Percentiles rank a stretch among this genome's conserved stretches.
These are phyloP conservation scores for Benthosema pterotum DNA, from an alignment of 2,797 vertebrate genomes.

Conservation along the genomic window DNA sequence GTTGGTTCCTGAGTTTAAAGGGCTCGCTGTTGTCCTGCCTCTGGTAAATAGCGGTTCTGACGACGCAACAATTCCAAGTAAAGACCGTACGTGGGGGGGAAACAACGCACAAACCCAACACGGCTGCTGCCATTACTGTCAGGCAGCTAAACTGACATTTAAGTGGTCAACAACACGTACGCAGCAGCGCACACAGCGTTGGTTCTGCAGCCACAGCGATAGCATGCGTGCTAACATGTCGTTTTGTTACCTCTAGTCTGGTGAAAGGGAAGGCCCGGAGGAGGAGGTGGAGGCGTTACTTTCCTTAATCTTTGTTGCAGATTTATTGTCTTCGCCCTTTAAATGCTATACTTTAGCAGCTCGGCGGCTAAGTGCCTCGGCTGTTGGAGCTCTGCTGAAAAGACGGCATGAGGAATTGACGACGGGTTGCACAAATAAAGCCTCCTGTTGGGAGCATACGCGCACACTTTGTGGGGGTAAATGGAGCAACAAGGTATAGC, in stretches of 20 bases:
- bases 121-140: constrained; percentile 23
- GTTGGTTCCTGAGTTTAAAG: constrained; percentile 1
- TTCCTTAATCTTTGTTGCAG: constrained; percentile 70
- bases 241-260: constrained; percentile 60
- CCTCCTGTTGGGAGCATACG: constrained; percentile 7
- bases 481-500: no score
- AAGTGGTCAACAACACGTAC: not conserved
- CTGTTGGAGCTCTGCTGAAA: constrained; percentile 19
- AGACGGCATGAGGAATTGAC: constrained; percentile 60
- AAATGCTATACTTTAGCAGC: constrained; percentile 2
- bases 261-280: constrained; percentile 67
- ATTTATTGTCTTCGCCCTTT: constrained; percentile 50
- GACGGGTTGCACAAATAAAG: constrained; percentile 25
- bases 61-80: not conserved
- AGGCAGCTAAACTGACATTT: constrained; percentile 18
- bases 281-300: constrained; percentile 66
- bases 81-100: no score
- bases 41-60: not conserved
- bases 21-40: not conserved
- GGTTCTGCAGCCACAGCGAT: not conserved
- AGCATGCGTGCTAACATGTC: constrained; percentile 39
- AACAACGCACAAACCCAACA: not conserved
- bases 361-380: constrained; percentile 44
- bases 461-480: not conserved
- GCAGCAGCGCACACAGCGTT: not conserved